These are phyloP conservation scores for Apeltes quadracus DNA, from an alignment of 2,113 vertebrate species.

Conservation along the genomic window DNA sequence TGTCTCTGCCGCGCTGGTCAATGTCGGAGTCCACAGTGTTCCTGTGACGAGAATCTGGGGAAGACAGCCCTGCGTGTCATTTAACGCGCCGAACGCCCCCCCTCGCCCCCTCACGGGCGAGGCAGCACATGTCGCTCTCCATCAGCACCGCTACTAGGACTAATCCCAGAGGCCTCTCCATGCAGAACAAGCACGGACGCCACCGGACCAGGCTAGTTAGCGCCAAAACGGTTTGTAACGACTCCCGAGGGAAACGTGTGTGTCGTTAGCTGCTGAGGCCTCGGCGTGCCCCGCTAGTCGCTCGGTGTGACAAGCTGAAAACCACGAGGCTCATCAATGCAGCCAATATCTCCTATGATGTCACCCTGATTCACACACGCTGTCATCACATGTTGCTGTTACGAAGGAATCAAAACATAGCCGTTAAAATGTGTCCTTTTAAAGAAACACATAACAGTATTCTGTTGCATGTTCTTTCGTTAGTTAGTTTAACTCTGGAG, in stretches of 20 bases:
- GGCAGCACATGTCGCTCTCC: conserved; percentile 64
- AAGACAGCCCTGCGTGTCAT: conserved; percentile 68
- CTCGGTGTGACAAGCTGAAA: neutral
- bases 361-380: neutral
- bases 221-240: neutral
- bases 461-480: neutral
- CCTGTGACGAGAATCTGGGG: conserved; percentile 69
- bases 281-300: neutral
- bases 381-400: neutral
- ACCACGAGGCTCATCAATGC: neutral
- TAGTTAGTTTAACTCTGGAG: neutral
- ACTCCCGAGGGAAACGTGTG: neutral
- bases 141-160: conserved; percentile 49
- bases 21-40: conserved; percentile 66
- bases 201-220: neutral
- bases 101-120: conserved; percentile 13
- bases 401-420: neutral
- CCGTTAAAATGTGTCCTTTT: neutral
- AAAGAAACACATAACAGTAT: neutral
- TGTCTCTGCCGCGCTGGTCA: conserved; percentile 58
- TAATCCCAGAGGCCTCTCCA: conserved; percentile 36
- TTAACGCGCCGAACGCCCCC: conserved; percentile 60
- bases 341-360: neutral
- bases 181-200: conserved; percentile 1
- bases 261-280: conserved; percentile 7